Conservation (phyloP, 2,113 vertebrate genomes). For the Rhabdornis inornatus region DNA sequence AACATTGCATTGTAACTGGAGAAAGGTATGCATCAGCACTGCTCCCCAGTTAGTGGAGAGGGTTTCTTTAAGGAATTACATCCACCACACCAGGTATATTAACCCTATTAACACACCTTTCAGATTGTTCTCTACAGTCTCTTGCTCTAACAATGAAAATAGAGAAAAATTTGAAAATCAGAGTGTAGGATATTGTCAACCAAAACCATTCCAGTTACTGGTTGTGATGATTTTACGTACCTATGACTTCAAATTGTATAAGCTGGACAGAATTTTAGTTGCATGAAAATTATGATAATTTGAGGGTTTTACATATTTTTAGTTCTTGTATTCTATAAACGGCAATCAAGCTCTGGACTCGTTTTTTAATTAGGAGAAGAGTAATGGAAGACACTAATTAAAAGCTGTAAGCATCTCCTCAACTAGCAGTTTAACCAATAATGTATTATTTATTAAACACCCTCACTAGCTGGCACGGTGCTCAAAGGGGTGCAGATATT, state of each 20-base stretch:
- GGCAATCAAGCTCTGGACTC: not conserved
- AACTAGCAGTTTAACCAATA: not conserved
- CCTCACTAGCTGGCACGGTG: not conserved
- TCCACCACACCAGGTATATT: not conserved
- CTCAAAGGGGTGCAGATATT: not conserved
- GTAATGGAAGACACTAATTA: not conserved
- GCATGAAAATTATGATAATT: not conserved
- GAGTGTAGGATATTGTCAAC: not conserved
- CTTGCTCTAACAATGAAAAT: not conserved
- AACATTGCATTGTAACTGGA: not conserved
- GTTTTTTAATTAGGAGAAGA: not conserved
- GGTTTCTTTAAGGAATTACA: not conserved
- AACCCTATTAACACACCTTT: not conserved
- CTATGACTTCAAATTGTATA: not conserved
- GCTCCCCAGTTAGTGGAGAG: not conserved
- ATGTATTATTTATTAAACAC: not conserved
- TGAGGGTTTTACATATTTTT: not conserved
- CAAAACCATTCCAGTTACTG: not conserved
- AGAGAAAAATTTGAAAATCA: not conserved
- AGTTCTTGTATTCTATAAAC: not conserved
- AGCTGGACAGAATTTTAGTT: not conserved
- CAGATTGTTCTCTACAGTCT: not conserved
- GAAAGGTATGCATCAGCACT: not conserved
- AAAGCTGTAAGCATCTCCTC: not conserved
- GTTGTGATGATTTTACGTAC: not conserved